Evolutionary conservation across 2,888 invertebrate species (phyloP), one percentile per base, ranked within the genome.

Genomic region (Drosophila kanekoi): DNA sequence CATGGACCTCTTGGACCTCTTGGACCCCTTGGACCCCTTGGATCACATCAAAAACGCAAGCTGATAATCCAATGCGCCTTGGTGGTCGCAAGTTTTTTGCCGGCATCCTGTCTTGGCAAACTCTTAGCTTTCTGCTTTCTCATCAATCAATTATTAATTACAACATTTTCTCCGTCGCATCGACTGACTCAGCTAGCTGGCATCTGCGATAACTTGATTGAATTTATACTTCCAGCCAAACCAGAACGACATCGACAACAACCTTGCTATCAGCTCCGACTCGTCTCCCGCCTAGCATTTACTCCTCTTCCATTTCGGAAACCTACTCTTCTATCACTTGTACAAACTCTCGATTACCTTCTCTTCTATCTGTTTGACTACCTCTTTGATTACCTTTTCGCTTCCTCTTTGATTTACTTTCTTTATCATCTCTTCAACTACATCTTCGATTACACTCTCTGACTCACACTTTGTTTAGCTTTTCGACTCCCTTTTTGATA

Each of bases 141-240:
- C 75, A 78, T 80, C 87, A 84, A 87, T 87, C 80, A 89, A 80
- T 80, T 81, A 77, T 84, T 87, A 89, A 89, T 87, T 87, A 87
- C 85, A 84, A 72, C 68, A 62, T 32, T 47, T 57, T 23, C 28
- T 10, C 38, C 1, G 1, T 33, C 13, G 4, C 5, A n/a, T 8
- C 20, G 28, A 20, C 45, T 62, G 54, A 54, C 1, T 54, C 54
- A 54, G 54, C 53, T 28, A 33, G 53, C 43, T 52, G 18, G 40
- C 43, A n/a, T 23, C 43, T 18, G 59, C 62, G 67, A 81, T 81
- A 81, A 84, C 79, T 81, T 84, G 82, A 81, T 81, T 84, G 70
- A 68, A 79, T 84, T 79, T 81, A 75, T 72, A 59, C 45, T 61
- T 35, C 23, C 63, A 69, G 69, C 63, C 61, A 54, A 59, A 47